Evolutionary conservation across 2,797 vertebrate species (phyloP).

Genomic region (Silurus aristotelis): DNA sequence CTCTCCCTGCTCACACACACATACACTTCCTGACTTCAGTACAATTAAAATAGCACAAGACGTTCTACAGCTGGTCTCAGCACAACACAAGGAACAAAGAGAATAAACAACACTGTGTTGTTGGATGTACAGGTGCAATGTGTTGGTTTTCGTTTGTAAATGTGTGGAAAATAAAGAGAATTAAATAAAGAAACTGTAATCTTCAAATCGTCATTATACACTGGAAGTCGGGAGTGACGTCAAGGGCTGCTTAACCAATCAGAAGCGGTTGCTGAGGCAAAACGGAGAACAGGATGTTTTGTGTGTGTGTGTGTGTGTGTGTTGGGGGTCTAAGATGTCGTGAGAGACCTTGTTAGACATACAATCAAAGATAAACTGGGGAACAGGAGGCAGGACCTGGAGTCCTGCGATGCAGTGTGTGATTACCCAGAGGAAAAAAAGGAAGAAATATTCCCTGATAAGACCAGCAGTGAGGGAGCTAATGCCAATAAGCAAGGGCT

Average conservation of each 20-base stretch:
- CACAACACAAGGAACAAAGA: not conserved
- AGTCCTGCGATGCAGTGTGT: too few relatives aligned
- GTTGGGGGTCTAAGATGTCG: not conserved
- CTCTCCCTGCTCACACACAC: not conserved
- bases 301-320: not conserved
- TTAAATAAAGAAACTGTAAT: too few relatives aligned
- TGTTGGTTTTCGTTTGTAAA: too few relatives aligned
- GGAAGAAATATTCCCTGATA: not conserved
- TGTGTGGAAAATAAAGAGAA: too few relatives aligned
- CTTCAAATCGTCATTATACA: too few relatives aligned
- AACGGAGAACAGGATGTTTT: conserved; percentile 26
- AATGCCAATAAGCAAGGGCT: not conserved
- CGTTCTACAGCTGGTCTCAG: not conserved
- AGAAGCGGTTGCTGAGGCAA: conserved; percentile 57
- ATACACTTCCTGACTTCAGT: not conserved
- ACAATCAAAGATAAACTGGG: not conserved
- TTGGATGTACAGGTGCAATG: too few relatives aligned
- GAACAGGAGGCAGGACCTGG: too few relatives aligned
- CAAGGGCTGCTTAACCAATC: conserved; percentile 49
- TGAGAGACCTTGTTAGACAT: not conserved
- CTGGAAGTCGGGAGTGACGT: conserved; percentile 29
- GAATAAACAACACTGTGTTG: too few relatives aligned
- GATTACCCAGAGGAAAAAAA: not conserved
- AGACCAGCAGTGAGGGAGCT: not conserved
- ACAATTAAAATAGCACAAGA: not conserved